Evolutionary conservation across 2,888 invertebrate genomes (phyloP).

Genomic region (Mactromeris polynyma): DNA sequence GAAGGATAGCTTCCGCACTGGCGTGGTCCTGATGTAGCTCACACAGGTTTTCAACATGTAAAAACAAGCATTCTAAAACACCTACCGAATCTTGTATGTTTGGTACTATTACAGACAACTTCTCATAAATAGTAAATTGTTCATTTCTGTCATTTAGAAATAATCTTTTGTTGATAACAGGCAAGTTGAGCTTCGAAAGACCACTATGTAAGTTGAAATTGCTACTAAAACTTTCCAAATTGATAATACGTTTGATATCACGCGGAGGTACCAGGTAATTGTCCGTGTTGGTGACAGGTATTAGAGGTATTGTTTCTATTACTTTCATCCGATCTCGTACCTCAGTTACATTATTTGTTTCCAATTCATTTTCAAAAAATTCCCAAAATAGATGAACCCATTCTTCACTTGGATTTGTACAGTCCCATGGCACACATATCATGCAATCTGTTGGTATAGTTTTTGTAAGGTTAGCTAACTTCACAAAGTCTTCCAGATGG

Average conservation of each 20-base stretch:
- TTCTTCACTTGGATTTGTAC: background rate
- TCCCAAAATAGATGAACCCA: constrained; percentile 27
- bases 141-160: background rate
- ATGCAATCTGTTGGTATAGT: background rate
- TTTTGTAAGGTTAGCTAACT: background rate
- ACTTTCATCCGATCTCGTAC: background rate
- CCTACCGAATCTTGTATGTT: constrained; percentile 3
- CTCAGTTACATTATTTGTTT: background rate
- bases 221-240: background rate
- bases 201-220: background rate
- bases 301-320: background rate
- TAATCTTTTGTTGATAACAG: background rate
- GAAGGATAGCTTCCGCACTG: constrained; percentile 23
- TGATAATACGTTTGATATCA: background rate
- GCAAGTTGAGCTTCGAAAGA: background rate
- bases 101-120: background rate
- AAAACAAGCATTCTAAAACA: constrained; percentile 25
- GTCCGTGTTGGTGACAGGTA: background rate
- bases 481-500: background rate
- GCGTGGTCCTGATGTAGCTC: constrained; percentile 3
- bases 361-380: constrained; percentile 15
- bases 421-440: background rate
- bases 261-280: background rate
- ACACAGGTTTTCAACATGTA: background rate
- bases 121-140: background rate